These are phyloP conservation scores for Neotoxoptera formosana DNA, from an alignment of 1,140 invertebrate genomes.

Conservation along the genomic window DNA sequence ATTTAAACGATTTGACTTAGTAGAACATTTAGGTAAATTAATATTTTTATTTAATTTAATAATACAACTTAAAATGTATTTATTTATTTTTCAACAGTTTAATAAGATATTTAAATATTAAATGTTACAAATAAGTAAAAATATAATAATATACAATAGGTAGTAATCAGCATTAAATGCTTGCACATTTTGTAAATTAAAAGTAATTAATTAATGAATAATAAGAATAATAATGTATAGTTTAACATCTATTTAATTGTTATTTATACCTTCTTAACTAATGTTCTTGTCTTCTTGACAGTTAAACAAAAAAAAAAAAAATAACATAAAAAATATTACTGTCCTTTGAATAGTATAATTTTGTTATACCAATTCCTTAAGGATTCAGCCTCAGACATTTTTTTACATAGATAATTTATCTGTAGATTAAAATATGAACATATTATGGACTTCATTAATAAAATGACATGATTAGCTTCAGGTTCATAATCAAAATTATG, in stretches of 20 bases:
- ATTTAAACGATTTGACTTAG: too few relatives aligned
- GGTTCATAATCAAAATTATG: slow-evolving; percentile 12
- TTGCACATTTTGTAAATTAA: not conserved
- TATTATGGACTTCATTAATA: not conserved
- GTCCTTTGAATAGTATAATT: not conserved
- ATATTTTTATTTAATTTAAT: too few relatives aligned
- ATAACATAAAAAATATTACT: not conserved
- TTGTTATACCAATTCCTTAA: slow-evolving; percentile 3
- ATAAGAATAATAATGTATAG: not conserved
- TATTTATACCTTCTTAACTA: too few relatives aligned
- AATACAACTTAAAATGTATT: too few relatives aligned
- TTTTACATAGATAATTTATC: not conserved
- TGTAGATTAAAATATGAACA: not conserved
- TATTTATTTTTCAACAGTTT: too few relatives aligned
- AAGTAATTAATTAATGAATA: not conserved
- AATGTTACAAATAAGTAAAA: too few relatives aligned
- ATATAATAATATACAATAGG: too few relatives aligned
- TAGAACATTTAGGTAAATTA: too few relatives aligned
- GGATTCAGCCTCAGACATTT: not conserved
- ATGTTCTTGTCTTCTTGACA: too few relatives aligned
- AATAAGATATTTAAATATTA: too few relatives aligned
- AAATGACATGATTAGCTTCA: not conserved
- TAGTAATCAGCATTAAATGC: not conserved
- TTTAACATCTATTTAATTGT: not conserved
- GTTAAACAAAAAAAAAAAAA: not conserved